Evolutionary conservation across 2,888 invertebrate species (phyloP), one percentile per base, ranked within the genome.

Genomic region (Cordilura impudica): DNA sequence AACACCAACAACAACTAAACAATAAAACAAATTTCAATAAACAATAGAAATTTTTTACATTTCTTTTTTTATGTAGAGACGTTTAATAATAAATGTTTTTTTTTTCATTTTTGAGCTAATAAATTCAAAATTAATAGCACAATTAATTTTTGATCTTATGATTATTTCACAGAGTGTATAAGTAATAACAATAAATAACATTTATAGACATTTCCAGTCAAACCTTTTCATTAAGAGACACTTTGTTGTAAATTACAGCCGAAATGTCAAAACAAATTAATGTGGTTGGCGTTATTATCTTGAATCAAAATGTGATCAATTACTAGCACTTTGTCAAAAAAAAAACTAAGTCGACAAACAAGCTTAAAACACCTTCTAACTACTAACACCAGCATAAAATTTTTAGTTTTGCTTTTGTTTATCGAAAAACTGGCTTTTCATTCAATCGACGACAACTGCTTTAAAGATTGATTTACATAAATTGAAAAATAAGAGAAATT

Each of bases 261-360:
- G 12, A 70, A 65, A 56, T 65, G 56, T 56, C 65, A 73, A 73
- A 65, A 65, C 58, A 73, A 72, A 73, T 73, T 73, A 58, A 73
- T 65, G 49, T 29, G 47, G 39, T 73, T 73, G 65, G 51, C 65
- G 63, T 65, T 73, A 65, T 73, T 49, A 58, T 56, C n/a, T n/a
- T 56, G 72, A 31, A 72, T 73, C 65, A 47, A 73, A 56, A 49
- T 56, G 72, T 73, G 58, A 73, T 73, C 65, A 73, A 73, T 73
- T 73, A 73, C 65, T 18, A 35, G 56, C 65, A 73, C 72, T 73
- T 66, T 73, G 72, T 73, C 72, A 73, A 49, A 71, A 70, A 53
- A 18, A 31, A 43, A 45, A 54, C 49, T 35, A 69, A 69, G 58
- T 69, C 58, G 49, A 69, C 47, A 69, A 56, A 69, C 69, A 58